Evolutionary conservation across 2,113 vertebrate species (phyloP), one percentile per base, ranked within the genome.

Genomic region (Sorex araneus): DNA sequence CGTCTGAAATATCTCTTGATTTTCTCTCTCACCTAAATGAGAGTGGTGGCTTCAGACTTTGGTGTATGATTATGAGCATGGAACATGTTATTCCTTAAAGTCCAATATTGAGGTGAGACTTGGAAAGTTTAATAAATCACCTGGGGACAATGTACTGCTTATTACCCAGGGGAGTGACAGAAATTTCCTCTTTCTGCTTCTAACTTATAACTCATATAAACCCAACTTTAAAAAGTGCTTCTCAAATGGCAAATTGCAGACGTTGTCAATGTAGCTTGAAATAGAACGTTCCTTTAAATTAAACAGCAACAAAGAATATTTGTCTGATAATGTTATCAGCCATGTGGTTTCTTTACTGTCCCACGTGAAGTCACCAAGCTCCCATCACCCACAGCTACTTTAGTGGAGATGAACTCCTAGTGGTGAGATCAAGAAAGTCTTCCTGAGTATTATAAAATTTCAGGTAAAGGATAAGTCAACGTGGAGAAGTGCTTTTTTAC

Each of bases 41-140:
- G 27, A 84, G 27, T 3, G 63, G 23, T 77, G 57, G 32, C 13
- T 7, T 57, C 64, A 50, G 63, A 34, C 47, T 66, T 90, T 66
- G 27, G 21, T 92, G 30, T 7, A 75, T 43, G 27, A 70, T 34
- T 25, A 60, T 36, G 71, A 76, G 54, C 69, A 6, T 60, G 71
- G 40, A 54, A 15, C 28, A 47, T 40, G 66, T 77, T 27, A 34
- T 63, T 15, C 0, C 16, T 67, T 5, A 69, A 19, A 94, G 40
- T n/a, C 74, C n/a, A 15, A 32, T 84, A 50, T 32, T 73, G 57
- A 80, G 34, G 19, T 36, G n/a, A 84, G 50, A 21, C 21, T 84
- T 87, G 66, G 34, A 54, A 94, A 63, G 2, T 86, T 71, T n/a
- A 87, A 57, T 77, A 57, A 67, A 75, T 84, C 50, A 73, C 32